Percentiles rank a stretch among this genome's conserved stretches.
Conservation (phyloP, 2,113 vertebrate species). For the Toxotes chatareus region DNA sequence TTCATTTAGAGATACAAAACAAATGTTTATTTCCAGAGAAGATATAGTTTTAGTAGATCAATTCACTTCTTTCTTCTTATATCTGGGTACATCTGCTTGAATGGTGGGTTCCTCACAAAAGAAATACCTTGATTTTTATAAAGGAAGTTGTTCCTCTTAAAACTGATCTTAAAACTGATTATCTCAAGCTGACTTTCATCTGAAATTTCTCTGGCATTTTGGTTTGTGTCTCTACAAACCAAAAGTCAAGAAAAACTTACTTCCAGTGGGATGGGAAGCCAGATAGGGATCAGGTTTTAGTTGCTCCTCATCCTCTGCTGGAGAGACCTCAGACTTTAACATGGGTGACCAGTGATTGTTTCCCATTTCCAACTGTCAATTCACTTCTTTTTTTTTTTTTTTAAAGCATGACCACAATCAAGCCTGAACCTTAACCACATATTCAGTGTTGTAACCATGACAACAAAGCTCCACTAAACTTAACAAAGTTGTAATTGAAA, state of each 20-base stretch:
- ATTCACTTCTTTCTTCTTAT: neutral
- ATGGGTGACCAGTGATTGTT: neutral
- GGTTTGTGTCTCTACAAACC: neutral
- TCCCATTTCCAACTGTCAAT: neutral
- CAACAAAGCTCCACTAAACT: neutral
- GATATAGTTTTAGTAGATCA: neutral
- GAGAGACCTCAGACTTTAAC: neutral
- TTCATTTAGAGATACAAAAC: neutral
- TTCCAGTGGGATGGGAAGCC: neutral
- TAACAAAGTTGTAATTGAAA: neutral
- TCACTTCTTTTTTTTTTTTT: neutral
- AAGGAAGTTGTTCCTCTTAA: neutral
- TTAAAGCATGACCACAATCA: conserved; percentile 11
- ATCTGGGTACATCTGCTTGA: neutral
- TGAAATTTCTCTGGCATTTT: neutral
- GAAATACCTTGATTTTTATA: neutral
- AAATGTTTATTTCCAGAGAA: neutral
- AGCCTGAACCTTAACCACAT: neutral
- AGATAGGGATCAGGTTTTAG: neutral
- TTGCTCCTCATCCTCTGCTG: neutral
- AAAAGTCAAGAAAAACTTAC: neutral
- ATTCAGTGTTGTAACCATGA: conserved; percentile 10
- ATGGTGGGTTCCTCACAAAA: neutral
- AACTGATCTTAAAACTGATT: neutral
- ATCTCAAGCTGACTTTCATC: neutral